These are phyloP conservation scores for Oxystoma pomonae DNA, from an alignment of 2,888 invertebrate genomes.

Conservation along the genomic window DNA sequence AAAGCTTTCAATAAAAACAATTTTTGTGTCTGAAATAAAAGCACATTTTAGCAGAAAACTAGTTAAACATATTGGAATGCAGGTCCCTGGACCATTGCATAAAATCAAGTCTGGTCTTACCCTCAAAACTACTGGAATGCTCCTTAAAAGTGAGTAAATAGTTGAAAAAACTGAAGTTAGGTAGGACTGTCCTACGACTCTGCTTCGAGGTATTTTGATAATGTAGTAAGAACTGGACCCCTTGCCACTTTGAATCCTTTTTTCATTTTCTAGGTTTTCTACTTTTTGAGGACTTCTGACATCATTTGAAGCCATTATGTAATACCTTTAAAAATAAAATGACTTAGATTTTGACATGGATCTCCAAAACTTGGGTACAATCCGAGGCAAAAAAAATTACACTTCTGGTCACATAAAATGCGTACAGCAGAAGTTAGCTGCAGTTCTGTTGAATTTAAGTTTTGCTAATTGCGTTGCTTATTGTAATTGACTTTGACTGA, in stretches of 20 bases:
- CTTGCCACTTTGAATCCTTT: constrained; percentile 6
- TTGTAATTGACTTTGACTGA: too few species aligned
- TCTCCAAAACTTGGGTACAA: too few species aligned
- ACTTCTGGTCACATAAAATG: too few species aligned
- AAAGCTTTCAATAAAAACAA: constrained; percentile 92
- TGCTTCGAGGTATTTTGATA: constrained; percentile 71
- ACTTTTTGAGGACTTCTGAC: constrained; percentile 69
- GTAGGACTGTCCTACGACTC: constrained; percentile 85
- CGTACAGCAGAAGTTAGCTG: too few species aligned
- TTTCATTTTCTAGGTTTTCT: constrained; percentile 47
- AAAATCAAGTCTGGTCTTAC: constrained; percentile 77
- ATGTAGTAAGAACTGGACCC: neutral
- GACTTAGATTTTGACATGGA: too few species aligned
- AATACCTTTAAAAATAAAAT: constrained; percentile 7
- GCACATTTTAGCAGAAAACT: constrained; percentile 70
- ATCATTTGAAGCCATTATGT: constrained; percentile 65
- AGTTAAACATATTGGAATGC: constrained; percentile 83
- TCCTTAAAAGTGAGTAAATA: constrained; percentile 62
- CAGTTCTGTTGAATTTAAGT: too few species aligned
- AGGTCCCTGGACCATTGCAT: constrained; percentile 96
- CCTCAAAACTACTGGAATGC: constrained; percentile 63
- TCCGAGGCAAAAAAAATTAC: too few species aligned
- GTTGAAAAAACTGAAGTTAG: constrained; percentile 76
- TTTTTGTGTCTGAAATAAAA: constrained; percentile 62
- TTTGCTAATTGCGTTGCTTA: too few species aligned